Conservation (phyloP, 2,888 invertebrate genomes). For the Calameuta pallipes region DNA sequence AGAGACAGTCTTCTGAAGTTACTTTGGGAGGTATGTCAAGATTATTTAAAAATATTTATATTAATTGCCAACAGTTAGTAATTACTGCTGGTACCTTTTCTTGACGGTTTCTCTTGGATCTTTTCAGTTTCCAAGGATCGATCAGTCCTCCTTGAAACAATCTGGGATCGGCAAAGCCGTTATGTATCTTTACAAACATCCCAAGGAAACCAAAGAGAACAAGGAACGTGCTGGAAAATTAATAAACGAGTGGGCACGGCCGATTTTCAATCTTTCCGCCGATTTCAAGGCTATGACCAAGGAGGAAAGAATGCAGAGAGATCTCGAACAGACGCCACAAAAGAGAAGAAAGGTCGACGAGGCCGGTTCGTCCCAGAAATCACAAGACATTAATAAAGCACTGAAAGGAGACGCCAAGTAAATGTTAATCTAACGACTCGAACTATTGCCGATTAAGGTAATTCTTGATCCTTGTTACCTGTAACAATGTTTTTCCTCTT, state of each 20-base stretch:
- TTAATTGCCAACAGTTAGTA: not conserved
- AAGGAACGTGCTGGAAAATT: conserved; percentile 90
- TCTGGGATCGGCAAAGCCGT: conserved; percentile 99
- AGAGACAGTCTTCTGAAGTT: conserved; percentile 87
- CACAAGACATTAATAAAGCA: conserved; percentile 75
- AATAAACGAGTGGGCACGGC: conserved; percentile 97
- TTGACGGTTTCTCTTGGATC: not conserved
- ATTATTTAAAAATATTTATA: not conserved
- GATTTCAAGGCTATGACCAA: conserved; percentile 92
- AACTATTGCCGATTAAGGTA: not conserved
- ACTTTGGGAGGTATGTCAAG: conserved; percentile 76
- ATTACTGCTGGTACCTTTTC: not conserved
- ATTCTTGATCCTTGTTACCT: not conserved
- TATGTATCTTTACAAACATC: conserved; percentile 99
- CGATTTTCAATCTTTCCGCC: conserved; percentile 95
- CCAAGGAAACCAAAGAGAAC: conserved; percentile 94
- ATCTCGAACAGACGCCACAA: conserved; percentile 85
- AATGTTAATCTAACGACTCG: conserved; percentile 29
- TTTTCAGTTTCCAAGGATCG: conserved; percentile 86
- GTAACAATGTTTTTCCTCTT: not conserved
- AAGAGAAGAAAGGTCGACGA: conserved; percentile 67
- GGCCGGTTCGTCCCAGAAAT: conserved; percentile 65
- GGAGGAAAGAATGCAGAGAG: conserved; percentile 94
- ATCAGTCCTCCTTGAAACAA: conserved; percentile 90
- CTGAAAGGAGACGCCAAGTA: conserved; percentile 73